Percentiles rank a stretch among this genome's conserved stretches.
phyloP scores from a whole-genome alignment of 2,797 vertebrate genomes.

The Lagorchestes hirsutus region DNA sequence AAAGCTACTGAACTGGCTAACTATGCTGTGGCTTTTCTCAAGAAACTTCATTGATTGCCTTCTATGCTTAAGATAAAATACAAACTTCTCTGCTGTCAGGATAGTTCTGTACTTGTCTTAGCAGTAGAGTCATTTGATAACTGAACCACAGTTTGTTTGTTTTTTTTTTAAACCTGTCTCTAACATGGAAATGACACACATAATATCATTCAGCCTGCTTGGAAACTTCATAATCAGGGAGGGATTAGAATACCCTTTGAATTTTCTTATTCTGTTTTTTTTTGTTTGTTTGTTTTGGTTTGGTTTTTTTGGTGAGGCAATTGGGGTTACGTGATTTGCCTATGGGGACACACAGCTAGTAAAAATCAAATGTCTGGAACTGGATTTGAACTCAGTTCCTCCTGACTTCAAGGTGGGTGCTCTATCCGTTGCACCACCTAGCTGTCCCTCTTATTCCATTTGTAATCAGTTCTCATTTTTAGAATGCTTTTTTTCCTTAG shows the following conservation, averaged over 20 bases:
- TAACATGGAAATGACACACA: not conserved
- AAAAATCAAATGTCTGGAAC: too few relatives aligned
- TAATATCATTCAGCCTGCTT: not conserved
- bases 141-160: not conserved
- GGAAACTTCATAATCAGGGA: not conserved
- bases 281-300: too few relatives aligned
- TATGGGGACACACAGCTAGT: too few relatives aligned
- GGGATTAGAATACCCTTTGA: not conserved
- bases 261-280: not conserved
- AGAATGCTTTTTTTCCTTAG: not conserved
- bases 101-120: not conserved
- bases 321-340: too few relatives aligned
- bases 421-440: too few relatives aligned
- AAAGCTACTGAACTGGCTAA: not conserved
- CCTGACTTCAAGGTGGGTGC: too few relatives aligned
- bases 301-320: too few relatives aligned
- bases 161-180: not conserved
- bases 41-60: not conserved
- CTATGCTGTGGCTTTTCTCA: not conserved
- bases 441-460: too few relatives aligned
- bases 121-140: not conserved
- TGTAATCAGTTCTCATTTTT: not conserved
- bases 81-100: not conserved
- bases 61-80: not conserved
- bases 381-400: too few relatives aligned